These are phyloP conservation scores for Ploceus nigricollis DNA, from an alignment of 2,113 vertebrate genomes.

Conservation along the genomic window DNA sequence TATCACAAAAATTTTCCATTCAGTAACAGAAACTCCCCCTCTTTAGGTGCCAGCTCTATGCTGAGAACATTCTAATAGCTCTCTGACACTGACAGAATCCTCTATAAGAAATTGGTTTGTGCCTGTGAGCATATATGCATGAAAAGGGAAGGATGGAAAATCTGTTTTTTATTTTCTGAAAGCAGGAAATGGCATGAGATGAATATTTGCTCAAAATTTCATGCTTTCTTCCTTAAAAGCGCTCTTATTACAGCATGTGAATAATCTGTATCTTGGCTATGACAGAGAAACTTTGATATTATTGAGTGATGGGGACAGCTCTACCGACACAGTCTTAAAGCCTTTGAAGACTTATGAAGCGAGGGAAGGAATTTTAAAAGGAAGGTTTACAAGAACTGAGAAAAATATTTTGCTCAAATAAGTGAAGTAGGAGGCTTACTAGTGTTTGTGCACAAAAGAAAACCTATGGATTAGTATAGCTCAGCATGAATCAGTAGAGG, in stretches of 20 bases:
- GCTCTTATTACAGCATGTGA: neutral
- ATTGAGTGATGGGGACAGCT: neutral
- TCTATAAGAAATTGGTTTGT: neutral
- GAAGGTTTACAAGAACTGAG: neutral
- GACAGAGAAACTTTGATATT: neutral
- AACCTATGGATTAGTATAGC: neutral
- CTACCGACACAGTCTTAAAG: neutral
- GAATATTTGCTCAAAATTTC: neutral
- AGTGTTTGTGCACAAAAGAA: neutral
- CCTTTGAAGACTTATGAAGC: neutral
- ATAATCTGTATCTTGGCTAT: neutral
- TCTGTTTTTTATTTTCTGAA: neutral
- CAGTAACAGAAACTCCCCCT: neutral
- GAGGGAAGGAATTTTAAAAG: neutral
- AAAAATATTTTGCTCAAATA: neutral
- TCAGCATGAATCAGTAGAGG: neutral
- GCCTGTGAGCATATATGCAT: neutral
- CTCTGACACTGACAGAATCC: neutral
- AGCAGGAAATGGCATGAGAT: neutral
- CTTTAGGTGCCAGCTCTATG: accelerated
- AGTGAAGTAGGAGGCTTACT: neutral
- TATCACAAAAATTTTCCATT: neutral
- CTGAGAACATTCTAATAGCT: neutral
- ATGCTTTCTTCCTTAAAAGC: neutral
- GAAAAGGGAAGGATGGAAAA: neutral